Evolutionary conservation across 2,113 vertebrate genomes (phyloP), one percentile per base, ranked within the genome.

Genomic region (Euleptes europaea): DNA sequence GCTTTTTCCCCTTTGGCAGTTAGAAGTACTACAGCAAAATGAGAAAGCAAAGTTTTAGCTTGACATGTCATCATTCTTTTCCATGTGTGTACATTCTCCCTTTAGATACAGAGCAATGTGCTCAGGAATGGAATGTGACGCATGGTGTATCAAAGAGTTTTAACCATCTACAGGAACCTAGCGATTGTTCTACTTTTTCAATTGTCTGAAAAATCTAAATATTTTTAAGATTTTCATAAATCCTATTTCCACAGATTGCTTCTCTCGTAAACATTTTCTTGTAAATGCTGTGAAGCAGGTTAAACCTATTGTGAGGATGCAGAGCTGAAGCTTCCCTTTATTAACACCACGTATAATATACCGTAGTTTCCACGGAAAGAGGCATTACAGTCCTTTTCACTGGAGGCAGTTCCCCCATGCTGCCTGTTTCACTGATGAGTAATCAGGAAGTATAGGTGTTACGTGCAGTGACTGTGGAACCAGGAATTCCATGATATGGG

Each of bases 111-210:
- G 7, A 35, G 40, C 13, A 44, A 13, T n/a, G 31, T 47, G 44
- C n/a, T 23, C 26, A 73, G 10, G 42, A 44, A 12, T 13, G 42
- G 26, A 15, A 31, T 73, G 71, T 47, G 12, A 47, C 19, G 28
- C 21, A 23, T 3, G 5, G 5, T 15, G 10, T 65, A 28, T 44
- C 7, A 33, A 88, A 83, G 84, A 76, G n/a, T 6, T 0, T 60
- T 79, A 54, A 82, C 65, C 84, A 84, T 0, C 0, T 77, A 72
- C 83, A 84, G 74, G 74, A 49, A 82, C 80, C 54, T 84, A 66
- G 84, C 33, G 91, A 84, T 79, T 49, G 21, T 5, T 49, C 49
- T 57, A 60, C 23, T 54, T 82, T 70, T 67, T 67, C 3, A n/a
- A 67, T 31, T n/a, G 12, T n/a, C 35, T 33, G 13, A 33, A 33